A percentile compares a stretch with the other conserved stretches of the same genome.
phyloP scores from a whole-genome alignment of 2,113 vertebrate genomes.

The Coregonus clupeaformis region DNA sequence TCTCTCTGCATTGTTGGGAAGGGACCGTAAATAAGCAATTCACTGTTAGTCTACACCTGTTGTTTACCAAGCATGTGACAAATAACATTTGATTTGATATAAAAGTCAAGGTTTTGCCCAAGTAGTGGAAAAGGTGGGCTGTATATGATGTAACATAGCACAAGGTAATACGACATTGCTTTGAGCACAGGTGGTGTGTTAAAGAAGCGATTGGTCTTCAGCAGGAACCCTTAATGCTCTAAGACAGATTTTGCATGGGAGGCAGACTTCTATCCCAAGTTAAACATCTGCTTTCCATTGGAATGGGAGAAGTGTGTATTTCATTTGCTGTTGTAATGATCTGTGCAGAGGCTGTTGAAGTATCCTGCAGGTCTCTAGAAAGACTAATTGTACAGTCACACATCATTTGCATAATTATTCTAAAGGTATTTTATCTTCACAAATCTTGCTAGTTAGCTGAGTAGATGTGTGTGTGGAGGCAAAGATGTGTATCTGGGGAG shows the following conservation, averaged over 20 bases:
- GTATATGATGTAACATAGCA: slow-evolving; percentile 39
- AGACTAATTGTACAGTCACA: slow-evolving; percentile 45
- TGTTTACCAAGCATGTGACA: too few species aligned
- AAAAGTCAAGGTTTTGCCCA: too few species aligned
- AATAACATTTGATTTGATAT: too few species aligned
- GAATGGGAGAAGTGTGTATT: slow-evolving; percentile 6
- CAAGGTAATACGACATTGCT: slow-evolving; percentile 38
- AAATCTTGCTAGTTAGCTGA: slow-evolving; percentile 31
- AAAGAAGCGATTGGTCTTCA: slow-evolving; percentile 43
- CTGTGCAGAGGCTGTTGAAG: slow-evolving; percentile 25
- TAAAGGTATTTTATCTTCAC: slow-evolving; percentile 35
- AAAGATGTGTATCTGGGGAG: slow-evolving; percentile 15
- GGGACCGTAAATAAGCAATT: too few species aligned
- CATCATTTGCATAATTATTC: slow-evolving; percentile 53
- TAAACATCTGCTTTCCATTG: slow-evolving; percentile 50
- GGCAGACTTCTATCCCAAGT: slow-evolving; percentile 38
- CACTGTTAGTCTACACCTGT: too few species aligned
- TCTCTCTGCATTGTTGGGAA: too few species aligned
- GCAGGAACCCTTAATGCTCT: slow-evolving; percentile 57
- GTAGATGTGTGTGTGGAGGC: slow-evolving; percentile 6
- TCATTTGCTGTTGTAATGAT: slow-evolving; percentile 24
- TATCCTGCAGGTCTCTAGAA: slow-evolving; percentile 17
- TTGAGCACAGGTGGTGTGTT: slow-evolving; percentile 63
- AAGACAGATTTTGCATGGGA: slow-evolving; percentile 60
- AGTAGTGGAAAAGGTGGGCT: slow-evolving; percentile 3